Conservation (phyloP, 2,113 vertebrate species). For the Rostratula benghalensis region DNA sequence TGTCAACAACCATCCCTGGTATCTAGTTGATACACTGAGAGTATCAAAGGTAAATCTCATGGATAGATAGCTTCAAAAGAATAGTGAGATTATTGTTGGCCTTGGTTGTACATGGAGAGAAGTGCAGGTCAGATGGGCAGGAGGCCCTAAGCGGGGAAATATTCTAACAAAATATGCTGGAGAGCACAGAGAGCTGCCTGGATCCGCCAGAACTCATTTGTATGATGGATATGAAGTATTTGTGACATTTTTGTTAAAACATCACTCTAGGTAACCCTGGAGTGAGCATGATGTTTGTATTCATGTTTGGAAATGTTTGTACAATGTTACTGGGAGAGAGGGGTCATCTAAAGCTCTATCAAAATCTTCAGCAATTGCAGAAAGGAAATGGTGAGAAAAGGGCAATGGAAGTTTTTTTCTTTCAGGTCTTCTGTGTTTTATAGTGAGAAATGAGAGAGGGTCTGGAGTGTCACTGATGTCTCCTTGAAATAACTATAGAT, state of each 20-base stretch:
- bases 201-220: conserved; percentile 9
- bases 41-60: neutral
- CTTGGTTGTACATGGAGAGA: neutral
- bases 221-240: conserved; percentile 18
- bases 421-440: neutral
- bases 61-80: neutral
- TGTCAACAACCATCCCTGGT: rapidly evolving
- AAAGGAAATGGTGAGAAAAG: neutral
- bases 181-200: neutral
- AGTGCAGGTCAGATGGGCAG: neutral
- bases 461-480: neutral
- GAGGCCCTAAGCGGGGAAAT: neutral
- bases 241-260: conserved; percentile 41
- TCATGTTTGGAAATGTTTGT: neutral
- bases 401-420: neutral
- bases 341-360: neutral
- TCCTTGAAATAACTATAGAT: neutral
- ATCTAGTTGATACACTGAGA: neutral
- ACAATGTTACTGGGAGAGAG: neutral
- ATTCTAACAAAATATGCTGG: neutral
- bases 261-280: neutral
- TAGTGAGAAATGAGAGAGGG: neutral
- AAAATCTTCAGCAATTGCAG: neutral
- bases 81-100: neutral
- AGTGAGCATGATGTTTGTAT: neutral